Evolutionary conservation across 2,113 vertebrate genomes (phyloP).

Genomic region (Agelaius tricolor): DNA sequence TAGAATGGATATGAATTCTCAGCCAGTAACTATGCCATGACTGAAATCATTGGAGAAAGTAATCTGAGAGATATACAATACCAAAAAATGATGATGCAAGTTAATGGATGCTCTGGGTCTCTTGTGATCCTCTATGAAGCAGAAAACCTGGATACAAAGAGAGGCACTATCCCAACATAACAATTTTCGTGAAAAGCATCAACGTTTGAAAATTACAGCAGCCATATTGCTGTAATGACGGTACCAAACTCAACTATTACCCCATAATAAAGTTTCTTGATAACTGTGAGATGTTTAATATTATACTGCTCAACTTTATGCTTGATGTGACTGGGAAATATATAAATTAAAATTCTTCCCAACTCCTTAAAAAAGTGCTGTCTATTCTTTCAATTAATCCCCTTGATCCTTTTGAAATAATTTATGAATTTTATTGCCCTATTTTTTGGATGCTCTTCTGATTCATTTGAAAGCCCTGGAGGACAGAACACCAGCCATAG

Average conservation of each 20-base stretch:
- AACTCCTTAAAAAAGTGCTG: background rate
- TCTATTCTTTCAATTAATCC: conserved; percentile 38
- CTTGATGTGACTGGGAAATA: background rate
- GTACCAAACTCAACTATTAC: background rate
- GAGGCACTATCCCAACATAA: background rate
- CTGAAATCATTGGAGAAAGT: background rate
- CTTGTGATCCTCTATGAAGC: background rate
- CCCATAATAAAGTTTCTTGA: background rate
- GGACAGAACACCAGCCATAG: background rate
- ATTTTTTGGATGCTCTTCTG: background rate
- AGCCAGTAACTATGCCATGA: background rate
- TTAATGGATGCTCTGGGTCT: background rate
- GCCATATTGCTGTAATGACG: background rate
- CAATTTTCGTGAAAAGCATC: background rate
- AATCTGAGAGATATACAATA: background rate
- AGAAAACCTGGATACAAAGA: background rate
- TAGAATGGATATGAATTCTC: background rate
- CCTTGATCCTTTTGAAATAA: conserved; percentile 16
- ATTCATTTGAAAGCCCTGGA: conserved; percentile 6
- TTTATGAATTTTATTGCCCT: conserved; percentile 35
- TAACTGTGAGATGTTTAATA: background rate
- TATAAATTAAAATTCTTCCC: background rate
- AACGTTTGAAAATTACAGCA: background rate
- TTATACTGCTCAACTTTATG: background rate
- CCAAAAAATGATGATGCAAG: background rate